Conservation (phyloP, 2,888 invertebrate species). For the Pristionchus maxplancki region DNA sequence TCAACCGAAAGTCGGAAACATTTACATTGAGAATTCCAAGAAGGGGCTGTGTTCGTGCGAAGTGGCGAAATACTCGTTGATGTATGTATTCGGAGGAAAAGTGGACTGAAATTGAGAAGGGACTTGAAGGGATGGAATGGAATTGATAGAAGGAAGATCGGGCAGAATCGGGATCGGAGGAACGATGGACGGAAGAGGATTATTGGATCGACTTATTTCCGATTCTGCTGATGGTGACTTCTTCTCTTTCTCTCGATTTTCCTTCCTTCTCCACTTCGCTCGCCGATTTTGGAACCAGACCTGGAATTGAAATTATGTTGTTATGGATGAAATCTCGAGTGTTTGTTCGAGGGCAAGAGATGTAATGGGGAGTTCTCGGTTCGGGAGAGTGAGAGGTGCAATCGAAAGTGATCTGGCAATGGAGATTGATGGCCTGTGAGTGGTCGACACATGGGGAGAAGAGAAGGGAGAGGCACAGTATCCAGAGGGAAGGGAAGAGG, state of each 20-base stretch:
- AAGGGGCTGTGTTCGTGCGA: constrained; percentile 6
- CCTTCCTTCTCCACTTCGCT: constrained; percentile 68
- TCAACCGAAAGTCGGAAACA: background rate
- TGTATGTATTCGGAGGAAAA: constrained; percentile 27
- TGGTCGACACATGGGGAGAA: constrained; percentile 26
- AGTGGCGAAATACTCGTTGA: constrained; percentile 44
- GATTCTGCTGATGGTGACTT: constrained; percentile 29
- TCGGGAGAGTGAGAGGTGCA: constrained; percentile 10
- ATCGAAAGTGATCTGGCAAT: constrained; percentile 43
- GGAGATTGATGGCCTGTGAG: constrained; percentile 45
- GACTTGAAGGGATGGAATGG: constrained; percentile 6
- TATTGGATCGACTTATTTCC: background rate
- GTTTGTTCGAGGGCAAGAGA: background rate
- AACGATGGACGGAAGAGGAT: constrained; percentile 25
- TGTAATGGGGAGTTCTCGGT: constrained; percentile 31
- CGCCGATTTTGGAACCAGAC: constrained; percentile 54
- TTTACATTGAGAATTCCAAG: constrained; percentile 38
- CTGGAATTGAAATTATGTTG: constrained; percentile 25
- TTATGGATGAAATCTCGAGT: background rate
- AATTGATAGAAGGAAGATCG: constrained; percentile 31
- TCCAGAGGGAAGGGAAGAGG: constrained; percentile 5
- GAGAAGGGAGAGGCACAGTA: constrained; percentile 22
- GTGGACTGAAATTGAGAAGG: constrained; percentile 17
- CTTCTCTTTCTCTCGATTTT: constrained; percentile 58
- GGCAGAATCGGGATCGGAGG: constrained; percentile 37